Base-by-base conservation (phyloP, 1,140 invertebrate species). In the Chlorops oryzae region DNA sequence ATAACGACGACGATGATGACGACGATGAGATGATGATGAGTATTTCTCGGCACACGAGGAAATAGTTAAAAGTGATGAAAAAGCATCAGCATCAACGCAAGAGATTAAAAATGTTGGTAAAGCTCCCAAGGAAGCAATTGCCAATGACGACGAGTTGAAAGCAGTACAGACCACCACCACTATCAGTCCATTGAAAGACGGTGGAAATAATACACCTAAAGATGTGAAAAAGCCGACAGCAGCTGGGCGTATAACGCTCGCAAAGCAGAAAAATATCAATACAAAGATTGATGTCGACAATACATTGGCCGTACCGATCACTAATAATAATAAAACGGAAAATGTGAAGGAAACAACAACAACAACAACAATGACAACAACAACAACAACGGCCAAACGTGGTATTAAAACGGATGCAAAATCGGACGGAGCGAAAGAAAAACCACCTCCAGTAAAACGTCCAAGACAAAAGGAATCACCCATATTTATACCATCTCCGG, bases 401-500 rank as follows among this genome's bases (percentile, higher is more conserved):
- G n/a, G n/a, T 32, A 32, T 13, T 7, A 39, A 39, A 10, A 39
- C 13, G 9, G 32, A 20, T 10, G 42, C 42, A 35, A 51, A 51
- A n/a, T 23, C 35, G 3, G 56, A n/a, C n/a, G n/a, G n/a, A n/a
- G n/a, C 42, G 52, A 69, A 64, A 49, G 61, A 46, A 37, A 51
- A 51, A 42, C 10, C 24, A 1, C n/a, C n/a, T n/a, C 58, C 63
- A 1, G 52, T 65, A 0, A 70, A 66, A 35, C 60, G 66, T 2
- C 47, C 61, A 2, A 50, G 66, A 7, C 66, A 70, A 56, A 52
- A 51, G 18, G 66, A 70, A 55, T 67, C 66, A 5, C 66, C 66
- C 5, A 70, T 70, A 46, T 70, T 70, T 58, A 70, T 70, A 52
- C 66, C 66, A 5, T 70, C 66, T 4, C 66, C 66, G 0, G 66